Evolutionary conservation across 2,113 vertebrate genomes (phyloP).

Genomic region (Calidris pugnax): DNA sequence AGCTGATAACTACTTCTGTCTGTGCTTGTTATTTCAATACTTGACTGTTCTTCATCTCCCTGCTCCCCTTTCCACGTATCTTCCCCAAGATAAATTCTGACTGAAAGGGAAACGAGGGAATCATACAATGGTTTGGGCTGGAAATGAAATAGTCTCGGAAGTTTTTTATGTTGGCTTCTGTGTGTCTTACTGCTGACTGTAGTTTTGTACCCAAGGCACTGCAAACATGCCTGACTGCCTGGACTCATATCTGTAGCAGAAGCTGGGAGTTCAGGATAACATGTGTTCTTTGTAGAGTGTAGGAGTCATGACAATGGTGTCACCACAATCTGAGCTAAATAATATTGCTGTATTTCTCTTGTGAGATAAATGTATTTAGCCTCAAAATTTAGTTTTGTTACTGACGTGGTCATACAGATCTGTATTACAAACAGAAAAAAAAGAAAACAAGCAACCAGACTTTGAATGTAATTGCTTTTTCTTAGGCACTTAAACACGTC

Average conservation of each 20-base stretch:
- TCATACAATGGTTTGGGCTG: too few relatives aligned
- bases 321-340: neutral
- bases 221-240: neutral
- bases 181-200: neutral
- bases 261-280: neutral
- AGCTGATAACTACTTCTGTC: neutral
- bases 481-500: slow-evolving; percentile 92
- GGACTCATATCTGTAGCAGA: neutral
- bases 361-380: neutral
- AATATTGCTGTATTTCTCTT: neutral
- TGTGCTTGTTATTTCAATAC: neutral
- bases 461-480: slow-evolving; percentile 51
- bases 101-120: neutral
- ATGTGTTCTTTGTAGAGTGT: neutral
- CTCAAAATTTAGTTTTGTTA: neutral
- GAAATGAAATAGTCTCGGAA: neutral
- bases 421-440: slow-evolving; percentile 28
- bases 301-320: neutral
- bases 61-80: neutral
- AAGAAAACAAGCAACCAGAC: neutral
- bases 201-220: neutral
- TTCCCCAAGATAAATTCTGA: neutral
- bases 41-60: neutral
- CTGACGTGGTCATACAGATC: neutral
- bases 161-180: neutral